phyloP scores from a whole-genome alignment of 2,797 vertebrate genomes.

The Neostethus bicornis region DNA sequence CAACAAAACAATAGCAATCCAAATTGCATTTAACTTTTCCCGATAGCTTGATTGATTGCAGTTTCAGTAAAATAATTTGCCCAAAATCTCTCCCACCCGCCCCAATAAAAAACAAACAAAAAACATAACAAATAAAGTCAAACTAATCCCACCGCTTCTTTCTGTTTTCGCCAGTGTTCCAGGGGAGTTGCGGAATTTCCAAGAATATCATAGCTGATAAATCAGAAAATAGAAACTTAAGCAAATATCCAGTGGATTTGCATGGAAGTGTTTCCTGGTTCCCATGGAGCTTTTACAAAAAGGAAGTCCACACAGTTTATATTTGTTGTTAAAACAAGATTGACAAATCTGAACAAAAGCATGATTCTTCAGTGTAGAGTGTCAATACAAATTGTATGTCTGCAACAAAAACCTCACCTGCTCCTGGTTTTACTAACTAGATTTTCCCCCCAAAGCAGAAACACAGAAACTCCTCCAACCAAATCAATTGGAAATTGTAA shows the following conservation, averaged over 20 bases:
- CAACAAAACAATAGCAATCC: no score
- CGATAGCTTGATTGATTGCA: no score
- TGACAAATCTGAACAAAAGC: conserved; percentile 76
- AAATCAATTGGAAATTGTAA: conserved; percentile 10
- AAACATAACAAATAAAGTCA: background rate
- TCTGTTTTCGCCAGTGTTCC: conserved; percentile 42
- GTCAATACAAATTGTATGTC: conserved; percentile 18
- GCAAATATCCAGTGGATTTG: conserved; percentile 73
- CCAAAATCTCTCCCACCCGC: no score
- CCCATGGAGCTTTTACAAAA: conserved; percentile 40
- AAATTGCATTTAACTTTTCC: no score
- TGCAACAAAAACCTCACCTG: background rate
- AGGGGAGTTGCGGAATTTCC: conserved; percentile 54
- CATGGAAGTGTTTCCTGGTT: conserved; percentile 76
- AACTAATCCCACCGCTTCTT: background rate
- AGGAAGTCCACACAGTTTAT: conserved; percentile 43
- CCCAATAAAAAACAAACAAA: no score
- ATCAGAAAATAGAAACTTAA: conserved; percentile 75
- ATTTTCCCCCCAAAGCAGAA: background rate
- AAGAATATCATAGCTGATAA: conserved; percentile 75
- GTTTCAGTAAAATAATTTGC: no score
- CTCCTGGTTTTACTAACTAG: conserved; percentile 4
- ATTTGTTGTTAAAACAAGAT: conserved; percentile 48
- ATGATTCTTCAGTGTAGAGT: conserved; percentile 44
- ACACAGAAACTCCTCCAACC: background rate